Percentiles rank a stretch among this genome's conserved stretches.
Evolutionary conservation across 1,140 invertebrate genomes (phyloP).

Genomic region (Potamilus streckersoni): DNA sequence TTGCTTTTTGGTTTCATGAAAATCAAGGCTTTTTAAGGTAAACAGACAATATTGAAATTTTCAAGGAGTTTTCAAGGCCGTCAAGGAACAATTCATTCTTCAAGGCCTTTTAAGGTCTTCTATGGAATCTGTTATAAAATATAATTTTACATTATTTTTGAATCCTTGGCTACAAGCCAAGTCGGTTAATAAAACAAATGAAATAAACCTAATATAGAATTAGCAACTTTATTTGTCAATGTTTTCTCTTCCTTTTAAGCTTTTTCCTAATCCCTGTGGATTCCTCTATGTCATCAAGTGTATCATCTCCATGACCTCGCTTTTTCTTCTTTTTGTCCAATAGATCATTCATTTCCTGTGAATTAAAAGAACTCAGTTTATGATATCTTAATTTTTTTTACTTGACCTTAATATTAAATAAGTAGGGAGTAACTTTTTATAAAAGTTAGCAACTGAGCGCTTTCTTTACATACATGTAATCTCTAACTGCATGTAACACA

Average conservation of each 20-base stretch:
- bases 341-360: slow-evolving; percentile 85
- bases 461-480: not conserved
- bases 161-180: no score
- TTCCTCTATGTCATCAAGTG: slow-evolving; percentile 75
- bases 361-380: slow-evolving; percentile 22
- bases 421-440: not conserved
- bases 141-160: no score
- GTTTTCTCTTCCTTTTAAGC: slow-evolving; percentile 53
- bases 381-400: not conserved
- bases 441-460: not conserved
- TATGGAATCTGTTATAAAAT: no score
- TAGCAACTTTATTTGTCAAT: slow-evolving; percentile 6
- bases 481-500: no score
- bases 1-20: no score
- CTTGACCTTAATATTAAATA: not conserved
- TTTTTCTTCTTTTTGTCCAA: slow-evolving; percentile 79
- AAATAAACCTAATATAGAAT: no score
- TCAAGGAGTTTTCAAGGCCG: no score
- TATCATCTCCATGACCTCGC: slow-evolving; percentile 70
- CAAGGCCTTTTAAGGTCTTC: no score
- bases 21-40: no score
- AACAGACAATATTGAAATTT: no score
- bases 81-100: no score
- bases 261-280: slow-evolving; percentile 55
- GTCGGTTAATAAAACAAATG: no score